Percentiles rank a stretch among this genome's conserved stretches.
Evolutionary conservation across 2,888 invertebrate genomes (phyloP).

Genomic region (Sphecodes monilicornis): DNA sequence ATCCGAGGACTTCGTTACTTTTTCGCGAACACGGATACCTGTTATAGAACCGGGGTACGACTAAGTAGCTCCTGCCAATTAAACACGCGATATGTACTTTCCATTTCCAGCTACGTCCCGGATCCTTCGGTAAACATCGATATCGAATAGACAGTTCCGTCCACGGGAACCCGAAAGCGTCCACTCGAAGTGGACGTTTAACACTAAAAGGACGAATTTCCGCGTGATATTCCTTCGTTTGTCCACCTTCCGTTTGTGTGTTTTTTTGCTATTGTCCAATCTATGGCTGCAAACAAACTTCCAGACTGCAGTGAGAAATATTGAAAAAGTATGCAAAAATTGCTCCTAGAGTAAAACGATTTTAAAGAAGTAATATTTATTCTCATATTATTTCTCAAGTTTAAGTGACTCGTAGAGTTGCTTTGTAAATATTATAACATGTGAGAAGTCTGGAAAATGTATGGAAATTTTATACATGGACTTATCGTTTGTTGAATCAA

Average conservation of each 20-base stretch:
- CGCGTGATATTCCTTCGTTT: constrained; percentile 26
- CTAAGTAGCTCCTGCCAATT: constrained; percentile 48
- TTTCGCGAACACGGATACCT: constrained; percentile 1
- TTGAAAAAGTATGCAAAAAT: not conserved
- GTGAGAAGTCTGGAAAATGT: no score
- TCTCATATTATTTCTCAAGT: no score
- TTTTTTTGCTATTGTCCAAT: constrained; percentile 3
- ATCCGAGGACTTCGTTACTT: not conserved
- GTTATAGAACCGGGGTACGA: constrained; percentile 22
- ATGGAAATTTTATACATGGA: no score
- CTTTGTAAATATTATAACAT: no score
- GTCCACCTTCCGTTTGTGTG: not conserved
- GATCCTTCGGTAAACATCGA: constrained; percentile 54
- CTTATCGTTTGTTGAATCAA: no score
- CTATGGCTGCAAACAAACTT: not conserved
- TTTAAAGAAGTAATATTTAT: no score
- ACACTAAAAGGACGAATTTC: constrained; percentile 43
- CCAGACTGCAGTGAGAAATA: not conserved
- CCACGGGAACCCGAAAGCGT: constrained; percentile 27
- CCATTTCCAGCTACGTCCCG: constrained; percentile 45
- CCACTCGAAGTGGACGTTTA: constrained; percentile 49
- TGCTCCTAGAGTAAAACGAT: not conserved
- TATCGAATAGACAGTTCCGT: constrained; percentile 55
- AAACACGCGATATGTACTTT: constrained; percentile 48
- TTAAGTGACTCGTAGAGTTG: no score